Conservation (phyloP, 1,140 invertebrate species). For the Cydia pomonella region DNA sequence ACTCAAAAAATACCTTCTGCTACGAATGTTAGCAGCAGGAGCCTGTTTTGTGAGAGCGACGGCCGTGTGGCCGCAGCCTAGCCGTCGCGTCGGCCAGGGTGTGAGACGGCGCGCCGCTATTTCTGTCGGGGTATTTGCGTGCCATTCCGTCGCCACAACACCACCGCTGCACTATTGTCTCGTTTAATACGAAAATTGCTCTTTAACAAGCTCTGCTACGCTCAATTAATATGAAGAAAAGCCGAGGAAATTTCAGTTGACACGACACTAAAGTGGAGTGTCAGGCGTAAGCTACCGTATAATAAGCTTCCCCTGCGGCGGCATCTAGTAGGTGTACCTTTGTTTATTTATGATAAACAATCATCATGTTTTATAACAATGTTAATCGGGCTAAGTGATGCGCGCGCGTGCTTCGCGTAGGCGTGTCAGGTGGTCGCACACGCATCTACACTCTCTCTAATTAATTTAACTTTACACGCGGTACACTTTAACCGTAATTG, state of each 20-base stretch:
- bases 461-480: slow-evolving; percentile 34
- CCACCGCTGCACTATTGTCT: slow-evolving; percentile 50
- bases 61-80: slow-evolving; percentile 21
- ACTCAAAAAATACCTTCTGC: too few relatives aligned
- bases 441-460: slow-evolving; percentile 30
- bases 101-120: slow-evolving; percentile 69
- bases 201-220: slow-evolving; percentile 3
- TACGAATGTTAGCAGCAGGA: too few relatives aligned
- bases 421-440: slow-evolving; percentile 32
- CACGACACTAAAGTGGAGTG: slow-evolving; percentile 5
- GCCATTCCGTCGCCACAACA: slow-evolving; percentile 46
- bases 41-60: background rate
- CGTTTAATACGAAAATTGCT: slow-evolving; percentile 4
- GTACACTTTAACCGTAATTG: slow-evolving; percentile 29
- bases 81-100: slow-evolving; percentile 50
- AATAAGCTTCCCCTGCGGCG: slow-evolving; percentile 3
- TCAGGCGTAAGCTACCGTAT: slow-evolving; percentile 17
- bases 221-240: slow-evolving; percentile 16
- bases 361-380: slow-evolving; percentile 34
- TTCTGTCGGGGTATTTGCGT: slow-evolving; percentile 69
- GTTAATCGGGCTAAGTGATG: slow-evolving; percentile 34
- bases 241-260: slow-evolving; percentile 2
- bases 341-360: slow-evolving; percentile 32
- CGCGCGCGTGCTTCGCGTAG: slow-evolving; percentile 33
- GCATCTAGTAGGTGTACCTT: background rate